A percentile compares a stretch with the other conserved stretches of the same genome.
Evolutionary conservation across 1,140 invertebrate genomes (phyloP).

Genomic region (Penaeus japonicus): DNA sequence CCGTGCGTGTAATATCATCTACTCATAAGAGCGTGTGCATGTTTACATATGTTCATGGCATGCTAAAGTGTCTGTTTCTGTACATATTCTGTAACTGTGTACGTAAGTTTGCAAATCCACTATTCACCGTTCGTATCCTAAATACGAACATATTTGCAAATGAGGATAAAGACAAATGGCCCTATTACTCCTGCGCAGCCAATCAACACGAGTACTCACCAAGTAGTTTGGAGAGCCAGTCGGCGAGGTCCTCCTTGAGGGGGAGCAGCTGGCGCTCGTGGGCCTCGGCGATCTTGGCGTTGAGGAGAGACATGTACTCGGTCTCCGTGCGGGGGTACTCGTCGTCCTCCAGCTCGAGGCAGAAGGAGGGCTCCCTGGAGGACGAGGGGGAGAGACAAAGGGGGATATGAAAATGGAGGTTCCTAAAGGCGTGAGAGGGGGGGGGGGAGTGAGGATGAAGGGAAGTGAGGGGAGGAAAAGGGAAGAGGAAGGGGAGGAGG

Average conservation of each 20-base stretch:
- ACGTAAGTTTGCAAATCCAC: no score
- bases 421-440: background rate
- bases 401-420: background rate
- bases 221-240: slow-evolving; percentile 85
- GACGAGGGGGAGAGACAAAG: background rate
- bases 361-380: slow-evolving; percentile 57
- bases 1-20: no score
- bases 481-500: background rate
- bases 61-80: no score
- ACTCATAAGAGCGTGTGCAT: no score
- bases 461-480: background rate
- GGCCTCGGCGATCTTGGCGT: slow-evolving; percentile 77
- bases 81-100: no score
- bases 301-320: slow-evolving; percentile 76
- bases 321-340: slow-evolving; percentile 70
- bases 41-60: no score
- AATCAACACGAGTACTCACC: slow-evolving; percentile 69
- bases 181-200: background rate
- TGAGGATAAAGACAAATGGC: background rate
- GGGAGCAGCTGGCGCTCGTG: slow-evolving; percentile 82
- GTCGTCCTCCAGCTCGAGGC: slow-evolving; percentile 57
- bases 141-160: no score
- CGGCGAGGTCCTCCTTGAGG: slow-evolving; percentile 83
- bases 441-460: background rate
- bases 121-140: no score